Conservation (phyloP, 2,113 vertebrate species). For the Datnioides undecimradiatus region DNA sequence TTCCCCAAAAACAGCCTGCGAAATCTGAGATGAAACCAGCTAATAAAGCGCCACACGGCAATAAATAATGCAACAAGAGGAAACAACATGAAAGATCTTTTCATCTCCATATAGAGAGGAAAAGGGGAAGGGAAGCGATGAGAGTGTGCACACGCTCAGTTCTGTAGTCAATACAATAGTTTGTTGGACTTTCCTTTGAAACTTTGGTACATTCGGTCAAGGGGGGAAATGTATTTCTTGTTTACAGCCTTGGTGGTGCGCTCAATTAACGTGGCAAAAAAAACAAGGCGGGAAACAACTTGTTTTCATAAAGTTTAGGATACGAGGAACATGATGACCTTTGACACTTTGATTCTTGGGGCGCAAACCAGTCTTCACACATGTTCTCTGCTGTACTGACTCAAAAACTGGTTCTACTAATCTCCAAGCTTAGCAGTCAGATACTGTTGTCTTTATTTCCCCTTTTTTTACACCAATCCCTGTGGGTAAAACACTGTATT, state of each 20-base stretch:
- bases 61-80: constrained; percentile 85
- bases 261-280: constrained; percentile 16
- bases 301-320: background rate
- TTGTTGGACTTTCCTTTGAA: constrained; percentile 69
- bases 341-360: background rate
- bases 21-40: constrained; percentile 79
- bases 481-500: background rate
- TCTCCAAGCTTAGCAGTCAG: background rate
- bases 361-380: background rate
- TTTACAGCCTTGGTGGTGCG: constrained; percentile 15
- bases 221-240: constrained; percentile 32
- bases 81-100: constrained; percentile 84
- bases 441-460: background rate
- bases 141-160: constrained; percentile 36
- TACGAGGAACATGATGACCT: constrained; percentile 7
- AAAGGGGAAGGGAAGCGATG: constrained; percentile 56
- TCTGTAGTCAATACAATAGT: constrained; percentile 58
- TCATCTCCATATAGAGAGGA: constrained; percentile 74
- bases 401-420: no score
- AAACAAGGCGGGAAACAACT: background rate
- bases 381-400: no score
- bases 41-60: constrained; percentile 79
- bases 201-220: constrained; percentile 48
- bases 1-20: constrained; percentile 74
- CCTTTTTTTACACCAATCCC: background rate